phyloP scores from a whole-genome alignment of 1,140 invertebrate species.

The Drosophila mojavensis region DNA sequence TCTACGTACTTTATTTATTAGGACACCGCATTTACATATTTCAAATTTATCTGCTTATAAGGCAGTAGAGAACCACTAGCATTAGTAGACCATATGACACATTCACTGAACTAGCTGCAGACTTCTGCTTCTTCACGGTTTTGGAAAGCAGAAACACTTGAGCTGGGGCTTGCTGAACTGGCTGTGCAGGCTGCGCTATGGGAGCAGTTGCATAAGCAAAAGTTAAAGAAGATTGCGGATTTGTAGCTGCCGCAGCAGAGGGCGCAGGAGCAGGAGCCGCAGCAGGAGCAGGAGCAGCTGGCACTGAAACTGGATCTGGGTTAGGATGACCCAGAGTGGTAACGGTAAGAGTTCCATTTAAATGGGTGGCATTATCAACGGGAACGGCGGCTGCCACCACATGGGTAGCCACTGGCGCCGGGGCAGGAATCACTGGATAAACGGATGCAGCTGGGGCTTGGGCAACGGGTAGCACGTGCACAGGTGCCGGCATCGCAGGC shows the following conservation, averaged over 20 bases:
- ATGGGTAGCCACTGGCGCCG: not conserved
- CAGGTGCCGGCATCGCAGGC: not conserved
- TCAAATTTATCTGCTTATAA: conserved; percentile 10
- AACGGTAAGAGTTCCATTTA: conserved; percentile 1
- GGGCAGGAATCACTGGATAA: not conserved
- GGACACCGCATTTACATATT: too few relatives aligned
- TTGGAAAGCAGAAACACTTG: conserved; percentile 31
- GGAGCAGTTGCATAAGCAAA: not conserved
- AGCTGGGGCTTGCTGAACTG: conserved; percentile 4
- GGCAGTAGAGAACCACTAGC: conserved; percentile 15
- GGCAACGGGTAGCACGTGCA: conserved; percentile 3
- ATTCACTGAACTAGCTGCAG: conserved; percentile 14
- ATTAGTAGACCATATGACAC: conserved; percentile 19
- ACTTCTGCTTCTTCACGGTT: conserved; percentile 36
- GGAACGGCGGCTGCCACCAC: conserved; percentile 6
- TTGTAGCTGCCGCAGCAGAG: too few relatives aligned
- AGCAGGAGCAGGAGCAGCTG: not conserved
- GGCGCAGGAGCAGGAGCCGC: not conserved
- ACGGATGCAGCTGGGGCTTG: not conserved
- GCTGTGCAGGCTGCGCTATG: not conserved
- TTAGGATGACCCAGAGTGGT: not conserved
- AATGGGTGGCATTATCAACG: not conserved
- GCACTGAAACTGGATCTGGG: not conserved
- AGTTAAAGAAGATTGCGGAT: not conserved
- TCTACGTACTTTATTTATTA: not conserved